phyloP scores from a whole-genome alignment of 2,888 invertebrate species.

The Chymomyza amoena region DNA sequence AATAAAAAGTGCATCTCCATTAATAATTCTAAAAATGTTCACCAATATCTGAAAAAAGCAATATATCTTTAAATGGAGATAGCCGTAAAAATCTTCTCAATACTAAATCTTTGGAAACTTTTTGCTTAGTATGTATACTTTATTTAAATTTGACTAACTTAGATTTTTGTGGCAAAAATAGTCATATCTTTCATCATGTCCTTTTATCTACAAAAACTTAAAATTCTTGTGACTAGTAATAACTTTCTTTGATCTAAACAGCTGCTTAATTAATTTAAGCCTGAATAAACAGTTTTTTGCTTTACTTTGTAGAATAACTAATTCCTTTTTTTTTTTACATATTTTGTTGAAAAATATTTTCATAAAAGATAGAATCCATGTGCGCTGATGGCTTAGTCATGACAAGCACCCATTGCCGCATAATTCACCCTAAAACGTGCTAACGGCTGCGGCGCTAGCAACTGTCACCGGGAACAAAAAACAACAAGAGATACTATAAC shows the following conservation, averaged over 20 bases:
- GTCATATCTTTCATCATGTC: no score
- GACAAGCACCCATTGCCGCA: slow-evolving; percentile 11
- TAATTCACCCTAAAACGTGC: slow-evolving; percentile 56
- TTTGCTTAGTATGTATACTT: no score
- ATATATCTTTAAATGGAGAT: no score
- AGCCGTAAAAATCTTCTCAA: no score
- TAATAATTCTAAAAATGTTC: no score
- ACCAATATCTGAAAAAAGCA: no score
- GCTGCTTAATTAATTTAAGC: not conserved
- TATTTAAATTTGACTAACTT: no score
- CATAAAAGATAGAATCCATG: slow-evolving; percentile 58
- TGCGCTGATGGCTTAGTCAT: slow-evolving; percentile 26
- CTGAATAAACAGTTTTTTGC: not conserved
- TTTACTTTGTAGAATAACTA: slow-evolving; percentile 63
- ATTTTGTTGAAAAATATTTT: slow-evolving; percentile 55
- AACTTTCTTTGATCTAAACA: not conserved
- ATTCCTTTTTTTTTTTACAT: slow-evolving; percentile 56
- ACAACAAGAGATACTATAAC: slow-evolving; percentile 7
- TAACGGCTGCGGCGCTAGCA: slow-evolving; percentile 45
- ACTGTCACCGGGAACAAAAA: slow-evolving; percentile 5
- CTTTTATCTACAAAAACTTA: no score
- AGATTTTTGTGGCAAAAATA: no score
- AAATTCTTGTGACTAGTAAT: no score
- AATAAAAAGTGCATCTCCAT: no score
- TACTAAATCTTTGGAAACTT: no score